phyloP scores from a whole-genome alignment of 2,888 invertebrate species.

The Epistrophe grossulariae region DNA sequence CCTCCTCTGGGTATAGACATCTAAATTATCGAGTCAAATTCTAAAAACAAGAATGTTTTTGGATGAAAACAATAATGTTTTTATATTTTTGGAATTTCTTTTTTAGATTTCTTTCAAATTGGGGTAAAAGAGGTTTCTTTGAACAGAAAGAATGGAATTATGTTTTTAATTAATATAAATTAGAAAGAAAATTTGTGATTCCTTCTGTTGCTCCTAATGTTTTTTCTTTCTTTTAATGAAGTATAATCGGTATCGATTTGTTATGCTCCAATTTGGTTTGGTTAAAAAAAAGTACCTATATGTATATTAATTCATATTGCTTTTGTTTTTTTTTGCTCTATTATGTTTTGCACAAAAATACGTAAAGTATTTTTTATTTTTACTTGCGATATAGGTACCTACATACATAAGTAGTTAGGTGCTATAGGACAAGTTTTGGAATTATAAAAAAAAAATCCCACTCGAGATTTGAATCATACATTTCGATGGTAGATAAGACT shows the following conservation, averaged over 20 bases:
- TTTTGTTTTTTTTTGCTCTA: neutral
- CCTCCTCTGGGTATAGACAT: slow-evolving; percentile 11
- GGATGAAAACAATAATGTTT: neutral
- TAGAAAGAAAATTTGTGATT: neutral
- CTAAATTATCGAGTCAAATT: slow-evolving; percentile 15
- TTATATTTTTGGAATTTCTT: slow-evolving; percentile 34
- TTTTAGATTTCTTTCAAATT: neutral
- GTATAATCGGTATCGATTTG: slow-evolving; percentile 75
- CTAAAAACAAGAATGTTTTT: slow-evolving; percentile 4
- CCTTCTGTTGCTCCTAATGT: slow-evolving; percentile 67
- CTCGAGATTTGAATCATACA: too few relatives aligned
- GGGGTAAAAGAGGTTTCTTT: neutral
- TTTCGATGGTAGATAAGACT: too few relatives aligned
- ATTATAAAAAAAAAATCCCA: too few relatives aligned
- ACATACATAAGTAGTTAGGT: too few relatives aligned
- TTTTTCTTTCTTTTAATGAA: slow-evolving; percentile 44
- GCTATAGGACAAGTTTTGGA: too few relatives aligned
- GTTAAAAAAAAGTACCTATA: neutral
- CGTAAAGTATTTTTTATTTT: neutral
- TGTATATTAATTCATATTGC: neutral
- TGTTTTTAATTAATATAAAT: neutral
- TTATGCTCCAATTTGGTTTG: slow-evolving; percentile 61
- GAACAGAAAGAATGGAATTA: neutral
- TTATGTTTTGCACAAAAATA: neutral
- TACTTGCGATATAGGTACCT: neutral